phyloP scores from a whole-genome alignment of 2,797 vertebrate genomes.

The Pantherophis vulpinus region DNA sequence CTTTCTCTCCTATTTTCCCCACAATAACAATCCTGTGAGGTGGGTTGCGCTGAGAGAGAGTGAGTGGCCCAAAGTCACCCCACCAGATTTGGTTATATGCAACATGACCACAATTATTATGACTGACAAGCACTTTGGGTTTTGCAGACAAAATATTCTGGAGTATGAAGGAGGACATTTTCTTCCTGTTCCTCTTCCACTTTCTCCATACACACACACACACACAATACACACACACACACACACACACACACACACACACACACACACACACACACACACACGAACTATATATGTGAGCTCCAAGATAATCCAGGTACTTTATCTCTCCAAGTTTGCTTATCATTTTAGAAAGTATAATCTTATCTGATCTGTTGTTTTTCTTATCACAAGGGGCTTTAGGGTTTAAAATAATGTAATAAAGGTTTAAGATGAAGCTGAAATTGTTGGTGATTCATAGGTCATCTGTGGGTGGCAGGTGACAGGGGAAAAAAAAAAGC shows the following conservation, averaged over 20 bases:
- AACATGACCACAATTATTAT: not conserved
- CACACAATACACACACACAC: too few relatives aligned
- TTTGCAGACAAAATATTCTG: not conserved
- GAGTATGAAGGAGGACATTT: not conserved
- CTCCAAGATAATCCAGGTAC: constrained; percentile 29
- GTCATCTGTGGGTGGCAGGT: constrained; percentile 81
- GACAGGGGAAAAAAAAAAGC: constrained; percentile 69
- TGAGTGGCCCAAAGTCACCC: not conserved
- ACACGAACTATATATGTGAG: not conserved
- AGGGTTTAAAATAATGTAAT: constrained; percentile 79
- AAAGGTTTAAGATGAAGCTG: constrained; percentile 78
- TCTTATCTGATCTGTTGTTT: constrained; percentile 54
- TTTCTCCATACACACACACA: not conserved
- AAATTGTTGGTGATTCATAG: constrained; percentile 80
- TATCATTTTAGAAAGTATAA: constrained; percentile 58
- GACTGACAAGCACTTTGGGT: not conserved
- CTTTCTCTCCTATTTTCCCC: not conserved
- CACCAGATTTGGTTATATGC: not conserved
- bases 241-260: not conserved
- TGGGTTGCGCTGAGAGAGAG: not conserved
- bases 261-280: not conserved
- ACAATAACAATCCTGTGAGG: not conserved
- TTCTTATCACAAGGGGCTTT: constrained; percentile 67
- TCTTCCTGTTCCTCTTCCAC: not conserved
- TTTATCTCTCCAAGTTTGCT: constrained; percentile 30